Conservation (phyloP, 2,113 vertebrate genomes). For the Nematolebias whitei region DNA sequence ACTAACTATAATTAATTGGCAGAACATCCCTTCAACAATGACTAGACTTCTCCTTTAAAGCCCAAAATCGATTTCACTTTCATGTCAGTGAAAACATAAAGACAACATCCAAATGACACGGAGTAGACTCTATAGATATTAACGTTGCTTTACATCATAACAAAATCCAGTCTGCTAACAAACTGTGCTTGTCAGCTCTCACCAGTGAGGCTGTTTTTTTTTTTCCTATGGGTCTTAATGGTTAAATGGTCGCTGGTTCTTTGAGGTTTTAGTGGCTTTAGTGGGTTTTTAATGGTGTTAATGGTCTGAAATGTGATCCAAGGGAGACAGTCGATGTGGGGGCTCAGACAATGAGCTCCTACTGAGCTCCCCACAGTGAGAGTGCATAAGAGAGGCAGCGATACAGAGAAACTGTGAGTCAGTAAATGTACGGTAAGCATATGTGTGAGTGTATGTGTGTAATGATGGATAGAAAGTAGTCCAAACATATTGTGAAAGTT, state of each 20-base stretch:
- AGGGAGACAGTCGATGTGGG: conserved; percentile 71
- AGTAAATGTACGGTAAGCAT: conserved; percentile 58
- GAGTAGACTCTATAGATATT: not conserved
- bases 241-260: conserved; percentile 75
- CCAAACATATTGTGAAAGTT: conserved; percentile 57
- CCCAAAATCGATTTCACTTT: no score
- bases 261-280: conserved; percentile 81
- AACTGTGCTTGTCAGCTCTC: conserved; percentile 19
- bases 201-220: conserved; percentile 34
- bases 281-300: conserved; percentile 81
- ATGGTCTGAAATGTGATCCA: conserved; percentile 80
- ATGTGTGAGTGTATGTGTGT: conserved; percentile 27
- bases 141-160: conserved; percentile 20
- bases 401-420: conserved; percentile 38
- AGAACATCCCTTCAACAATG: no score
- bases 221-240: conserved; percentile 69
- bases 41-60: no score
- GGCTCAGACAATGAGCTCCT: conserved; percentile 71
- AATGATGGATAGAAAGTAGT: conserved; percentile 42
- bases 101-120: not conserved
- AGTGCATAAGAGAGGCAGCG: conserved; percentile 41
- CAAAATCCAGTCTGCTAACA: conserved; percentile 18
- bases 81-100: not conserved
- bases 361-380: conserved; percentile 43
- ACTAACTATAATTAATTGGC: no score